A percentile compares a stretch with the other conserved stretches of the same genome.
phyloP scores from a whole-genome alignment of 2,888 invertebrate genomes.

The Metellina segmentata region DNA sequence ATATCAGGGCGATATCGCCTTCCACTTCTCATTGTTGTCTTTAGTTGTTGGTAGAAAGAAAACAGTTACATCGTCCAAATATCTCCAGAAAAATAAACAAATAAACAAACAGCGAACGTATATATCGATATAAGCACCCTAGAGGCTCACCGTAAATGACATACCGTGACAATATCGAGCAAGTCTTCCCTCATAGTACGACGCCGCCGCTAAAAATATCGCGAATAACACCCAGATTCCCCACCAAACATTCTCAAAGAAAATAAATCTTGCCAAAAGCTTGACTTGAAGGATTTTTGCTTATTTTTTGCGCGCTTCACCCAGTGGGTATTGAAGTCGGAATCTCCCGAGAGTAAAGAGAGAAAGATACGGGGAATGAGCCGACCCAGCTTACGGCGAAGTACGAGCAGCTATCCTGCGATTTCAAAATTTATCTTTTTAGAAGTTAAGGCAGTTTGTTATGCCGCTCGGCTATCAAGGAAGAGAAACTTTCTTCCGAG shows the following conservation, averaged over 20 bases:
- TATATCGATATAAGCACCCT: constrained; percentile 59
- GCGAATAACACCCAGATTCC: constrained; percentile 53
- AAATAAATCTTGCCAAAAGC: constrained; percentile 75
- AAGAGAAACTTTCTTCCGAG: constrained; percentile 11
- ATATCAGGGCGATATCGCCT: background rate
- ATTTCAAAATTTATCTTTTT: constrained; percentile 70
- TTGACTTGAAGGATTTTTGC: constrained; percentile 58
- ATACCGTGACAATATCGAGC: constrained; percentile 68
- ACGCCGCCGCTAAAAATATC: constrained; percentile 67
- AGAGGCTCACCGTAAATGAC: constrained; percentile 67
- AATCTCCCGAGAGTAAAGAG: constrained; percentile 55
- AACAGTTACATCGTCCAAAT: constrained; percentile 43
- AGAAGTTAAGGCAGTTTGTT: constrained; percentile 66
- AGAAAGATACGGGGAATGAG: constrained; percentile 54
- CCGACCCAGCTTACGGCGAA: constrained; percentile 39
- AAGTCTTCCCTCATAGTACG: constrained; percentile 40
- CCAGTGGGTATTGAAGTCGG: constrained; percentile 64
- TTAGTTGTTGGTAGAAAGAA: constrained; percentile 36
- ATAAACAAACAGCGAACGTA: constrained; percentile 49
- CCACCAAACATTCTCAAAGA: constrained; percentile 66
- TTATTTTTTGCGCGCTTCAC: constrained; percentile 28
- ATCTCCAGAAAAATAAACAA: constrained; percentile 60
- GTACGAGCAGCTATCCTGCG: constrained; percentile 32
- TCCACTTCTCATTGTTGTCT: constrained; percentile 2
- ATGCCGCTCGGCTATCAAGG: constrained; percentile 47